Percentiles rank a stretch among this genome's conserved stretches.
Conservation (phyloP, 1,140 invertebrate species). For the Limonius californicus region DNA sequence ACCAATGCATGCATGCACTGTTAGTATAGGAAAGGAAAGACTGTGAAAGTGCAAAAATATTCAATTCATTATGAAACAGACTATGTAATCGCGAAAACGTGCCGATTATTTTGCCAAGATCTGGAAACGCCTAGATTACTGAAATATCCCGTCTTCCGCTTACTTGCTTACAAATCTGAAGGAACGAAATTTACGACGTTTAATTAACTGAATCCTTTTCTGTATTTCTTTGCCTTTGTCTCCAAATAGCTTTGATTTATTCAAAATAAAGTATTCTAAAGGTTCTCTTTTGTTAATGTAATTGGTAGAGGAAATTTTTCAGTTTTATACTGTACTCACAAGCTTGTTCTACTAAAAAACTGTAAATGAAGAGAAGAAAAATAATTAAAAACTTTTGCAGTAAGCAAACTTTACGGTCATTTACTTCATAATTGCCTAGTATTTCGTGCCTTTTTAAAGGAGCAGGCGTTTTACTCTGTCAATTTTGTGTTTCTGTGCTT, state of each 20-base stretch:
- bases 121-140: not conserved
- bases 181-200: not conserved
- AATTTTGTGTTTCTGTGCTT: not conserved
- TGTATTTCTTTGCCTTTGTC: not conserved
- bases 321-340: too few relatives aligned
- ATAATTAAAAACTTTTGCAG: not conserved
- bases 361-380: not conserved
- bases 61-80: too few relatives aligned
- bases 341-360: not conserved
- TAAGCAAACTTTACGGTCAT: not conserved
- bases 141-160: not conserved
- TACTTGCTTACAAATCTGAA: not conserved
- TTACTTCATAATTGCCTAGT: conserved; percentile 2
- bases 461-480: too few relatives aligned
- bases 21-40: too few relatives aligned
- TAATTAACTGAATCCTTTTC: not conserved
- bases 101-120: not conserved
- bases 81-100: too few relatives aligned
- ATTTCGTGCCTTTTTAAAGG: not conserved
- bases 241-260: not conserved
- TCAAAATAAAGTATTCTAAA: not conserved
- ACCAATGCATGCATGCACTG: too few relatives aligned
- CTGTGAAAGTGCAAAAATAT: too few relatives aligned
- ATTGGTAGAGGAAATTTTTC: not conserved
- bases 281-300: not conserved